phyloP scores from a whole-genome alignment of 2,888 invertebrate genomes.

The Silvanus unidentatus region DNA sequence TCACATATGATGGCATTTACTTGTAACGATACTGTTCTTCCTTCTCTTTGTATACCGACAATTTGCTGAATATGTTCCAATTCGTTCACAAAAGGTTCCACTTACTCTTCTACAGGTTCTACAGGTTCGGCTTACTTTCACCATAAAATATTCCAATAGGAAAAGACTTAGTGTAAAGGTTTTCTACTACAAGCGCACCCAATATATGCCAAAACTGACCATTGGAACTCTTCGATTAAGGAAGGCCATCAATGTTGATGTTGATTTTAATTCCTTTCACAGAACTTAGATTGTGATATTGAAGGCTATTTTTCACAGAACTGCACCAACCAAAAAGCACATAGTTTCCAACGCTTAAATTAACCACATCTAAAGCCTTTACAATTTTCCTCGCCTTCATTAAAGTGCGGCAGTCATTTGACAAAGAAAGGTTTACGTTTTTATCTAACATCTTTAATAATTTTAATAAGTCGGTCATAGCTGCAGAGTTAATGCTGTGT shows the following conservation, averaged over 20 bases:
- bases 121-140: constrained; percentile 14
- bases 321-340: too few species aligned
- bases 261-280: neutral
- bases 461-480: too few species aligned
- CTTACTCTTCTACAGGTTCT: constrained; percentile 15
- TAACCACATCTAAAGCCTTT: too few species aligned
- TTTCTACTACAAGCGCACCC: constrained; percentile 8
- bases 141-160: constrained; percentile 12
- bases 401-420: too few species aligned
- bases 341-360: too few species aligned
- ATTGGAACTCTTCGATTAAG: constrained; percentile 12
- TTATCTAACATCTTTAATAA: too few species aligned
- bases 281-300: too few species aligned
- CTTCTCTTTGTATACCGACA: constrained; percentile 13
- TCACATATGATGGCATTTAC: constrained; percentile 27
- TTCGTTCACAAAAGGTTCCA: constrained; percentile 20
- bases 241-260: constrained; percentile 2
- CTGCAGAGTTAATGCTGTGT: too few species aligned
- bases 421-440: too few species aligned
- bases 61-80: constrained; percentile 9
- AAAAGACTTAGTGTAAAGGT: constrained; percentile 8
- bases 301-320: too few species aligned
- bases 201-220: constrained; percentile 17
- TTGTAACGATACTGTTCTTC: neutral
- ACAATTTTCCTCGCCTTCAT: too few species aligned